Base-by-base conservation (phyloP, 2,888 invertebrate genomes). In the Oscheius sp. region DNA sequence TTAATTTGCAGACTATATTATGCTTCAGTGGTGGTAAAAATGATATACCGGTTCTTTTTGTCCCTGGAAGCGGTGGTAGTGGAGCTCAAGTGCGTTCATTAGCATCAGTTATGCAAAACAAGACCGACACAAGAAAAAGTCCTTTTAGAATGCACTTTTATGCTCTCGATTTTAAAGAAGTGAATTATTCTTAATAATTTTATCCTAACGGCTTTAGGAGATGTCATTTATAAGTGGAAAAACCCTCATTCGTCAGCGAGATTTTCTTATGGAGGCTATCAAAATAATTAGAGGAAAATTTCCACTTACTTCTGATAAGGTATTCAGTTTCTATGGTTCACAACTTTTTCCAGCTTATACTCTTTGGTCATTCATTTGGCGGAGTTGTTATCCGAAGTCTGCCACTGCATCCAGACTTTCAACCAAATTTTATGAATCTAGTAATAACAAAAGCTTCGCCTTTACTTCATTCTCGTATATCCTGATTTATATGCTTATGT, bases 1-100 rank as follows among this genome's bases (percentile, higher is more conserved):
- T 29, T 4, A 12, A 71, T 42, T 52, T 58, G 12, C 45, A 64
- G 52, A 29, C 6, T 12, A 33, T 17, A 23, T 58, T 5, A 8
- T 17, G 8, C 15, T 55, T 15, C 29, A 61, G 61, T n/a, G 61
- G 61, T 15, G 29, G 31, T 4, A 8, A 42, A 91, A 86, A 93
- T 93, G 88, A 96, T 0, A 92, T 95, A 53, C 96, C 97, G 5
- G 93, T 97, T 0, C 89, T 97, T 57, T 97, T 94, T 89, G 90
- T 97, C 69, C 96, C 96, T 17, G 97, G 97, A 12, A 96, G 95
- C 89, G 92, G 92, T 50, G 97, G 91, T 92, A 85, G 93, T 92
- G 88, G 95, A 95, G 91, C 93, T 91, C 74, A 70, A 92, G 92
- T 92, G 50, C 91, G 97, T 23, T 96, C 96, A 0, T 87, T 98